These are phyloP conservation scores for Erebia ligea DNA, from an alignment of 2,888 invertebrate genomes.

Conservation along the genomic window DNA sequence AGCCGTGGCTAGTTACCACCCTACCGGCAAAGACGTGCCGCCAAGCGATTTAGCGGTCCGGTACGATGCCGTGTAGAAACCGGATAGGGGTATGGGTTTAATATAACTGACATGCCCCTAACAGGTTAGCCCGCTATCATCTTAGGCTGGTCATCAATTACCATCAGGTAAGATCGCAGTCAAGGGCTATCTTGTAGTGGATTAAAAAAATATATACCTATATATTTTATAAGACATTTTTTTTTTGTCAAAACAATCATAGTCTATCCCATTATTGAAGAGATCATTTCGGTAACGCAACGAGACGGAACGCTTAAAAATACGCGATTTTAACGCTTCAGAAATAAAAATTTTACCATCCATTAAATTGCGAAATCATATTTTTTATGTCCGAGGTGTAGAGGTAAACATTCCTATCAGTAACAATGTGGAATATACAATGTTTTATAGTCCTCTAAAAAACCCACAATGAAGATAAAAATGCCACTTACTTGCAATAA, in stretches of 20 bases:
- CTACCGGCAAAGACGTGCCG: too few relatives aligned
- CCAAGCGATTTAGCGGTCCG: too few relatives aligned
- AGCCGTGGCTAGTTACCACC: too few relatives aligned
- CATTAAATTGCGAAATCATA: slow-evolving; percentile 10
- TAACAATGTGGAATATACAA: background rate
- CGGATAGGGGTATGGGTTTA: too few relatives aligned
- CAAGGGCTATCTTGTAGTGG: too few relatives aligned
- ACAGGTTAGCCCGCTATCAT: too few relatives aligned
- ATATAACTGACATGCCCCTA: too few relatives aligned
- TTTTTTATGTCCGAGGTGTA: background rate
- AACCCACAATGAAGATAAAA: background rate
- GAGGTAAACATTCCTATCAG: slow-evolving; percentile 1
- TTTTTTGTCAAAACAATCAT: background rate
- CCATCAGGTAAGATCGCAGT: too few relatives aligned
- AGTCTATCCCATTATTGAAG: background rate
- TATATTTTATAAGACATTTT: background rate
- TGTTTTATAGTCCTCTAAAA: background rate
- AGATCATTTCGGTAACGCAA: background rate
- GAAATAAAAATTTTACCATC: slow-evolving; percentile 10
- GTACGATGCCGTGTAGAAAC: too few relatives aligned
- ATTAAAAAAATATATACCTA: too few relatives aligned
- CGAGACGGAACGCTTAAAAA: background rate
- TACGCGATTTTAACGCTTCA: background rate
- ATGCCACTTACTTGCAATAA: slow-evolving; percentile 93
- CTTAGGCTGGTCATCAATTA: too few relatives aligned